These are phyloP conservation scores for Lasiommata megera DNA, from an alignment of 2,888 invertebrate species.

Conservation along the genomic window DNA sequence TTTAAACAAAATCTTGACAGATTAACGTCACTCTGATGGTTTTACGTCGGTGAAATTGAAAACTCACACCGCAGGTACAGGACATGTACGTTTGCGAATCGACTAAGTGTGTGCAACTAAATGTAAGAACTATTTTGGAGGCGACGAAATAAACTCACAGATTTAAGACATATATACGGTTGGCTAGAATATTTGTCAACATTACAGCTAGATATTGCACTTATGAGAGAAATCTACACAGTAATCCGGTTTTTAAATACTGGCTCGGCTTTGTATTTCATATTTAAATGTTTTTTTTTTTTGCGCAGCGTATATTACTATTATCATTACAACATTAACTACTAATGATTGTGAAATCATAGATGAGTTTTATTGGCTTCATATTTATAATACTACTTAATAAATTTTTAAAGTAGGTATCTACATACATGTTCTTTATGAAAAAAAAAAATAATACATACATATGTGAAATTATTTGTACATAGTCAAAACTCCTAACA, in stretches of 20 bases:
- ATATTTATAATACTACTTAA: conserved; percentile 33
- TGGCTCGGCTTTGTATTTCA: conserved; percentile 74
- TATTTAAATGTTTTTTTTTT: conserved; percentile 50
- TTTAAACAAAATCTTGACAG: too few relatives aligned
- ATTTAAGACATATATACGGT: conserved; percentile 33
- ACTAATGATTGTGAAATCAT: conserved; percentile 51
- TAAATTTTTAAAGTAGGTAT: conserved; percentile 27
- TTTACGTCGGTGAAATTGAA: too few relatives aligned
- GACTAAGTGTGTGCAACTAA: conserved; percentile 44
- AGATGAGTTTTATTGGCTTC: conserved; percentile 43
- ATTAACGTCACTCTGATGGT: too few relatives aligned
- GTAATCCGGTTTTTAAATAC: conserved; percentile 77
- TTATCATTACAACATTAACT: conserved; percentile 41
- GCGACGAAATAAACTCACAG: conserved; percentile 25
- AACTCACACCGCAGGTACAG: background rate
- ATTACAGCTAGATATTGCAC: conserved; percentile 75
- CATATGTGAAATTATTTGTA: conserved; percentile 37
- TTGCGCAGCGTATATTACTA: conserved; percentile 41
- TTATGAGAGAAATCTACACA: conserved; percentile 67
- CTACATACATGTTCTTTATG: conserved; percentile 32
- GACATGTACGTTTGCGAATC: background rate
- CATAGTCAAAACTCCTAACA: conserved; percentile 34
- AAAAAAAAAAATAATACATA: conserved; percentile 23
- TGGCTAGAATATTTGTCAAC: conserved; percentile 46
- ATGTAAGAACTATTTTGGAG: conserved; percentile 24